phyloP scores from a whole-genome alignment of 2,888 invertebrate species.

The Autographa pulchrina region DNA sequence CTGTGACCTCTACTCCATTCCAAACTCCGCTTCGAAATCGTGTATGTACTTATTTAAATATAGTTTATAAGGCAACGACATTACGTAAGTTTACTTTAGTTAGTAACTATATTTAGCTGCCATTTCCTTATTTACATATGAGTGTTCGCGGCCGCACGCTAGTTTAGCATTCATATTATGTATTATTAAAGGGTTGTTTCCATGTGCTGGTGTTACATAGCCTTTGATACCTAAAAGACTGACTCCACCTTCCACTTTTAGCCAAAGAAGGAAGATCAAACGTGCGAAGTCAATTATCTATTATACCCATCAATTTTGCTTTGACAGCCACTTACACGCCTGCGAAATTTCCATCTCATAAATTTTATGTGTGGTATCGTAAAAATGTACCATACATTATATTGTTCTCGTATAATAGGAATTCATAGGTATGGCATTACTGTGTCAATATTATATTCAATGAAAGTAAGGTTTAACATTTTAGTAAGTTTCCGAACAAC shows the following conservation, averaged over 20 bases:
- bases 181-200: neutral
- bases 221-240: neutral
- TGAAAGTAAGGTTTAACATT: neutral
- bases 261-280: neutral
- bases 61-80: slow-evolving; percentile 51
- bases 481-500: neutral
- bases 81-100: slow-evolving; percentile 30
- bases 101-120: slow-evolving; percentile 21
- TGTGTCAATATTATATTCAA: neutral
- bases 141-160: neutral
- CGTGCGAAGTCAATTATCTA: slow-evolving; percentile 24
- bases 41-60: slow-evolving; percentile 55
- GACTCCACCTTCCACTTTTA: neutral
- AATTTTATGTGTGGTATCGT: neutral
- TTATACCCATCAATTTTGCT: slow-evolving; percentile 20
- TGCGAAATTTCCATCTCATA: slow-evolving; percentile 7
- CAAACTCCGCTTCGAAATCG: slow-evolving; percentile 52
- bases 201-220: neutral
- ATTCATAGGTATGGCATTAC: neutral
- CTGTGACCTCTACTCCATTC: slow-evolving; percentile 66
- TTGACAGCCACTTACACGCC: slow-evolving; percentile 7
- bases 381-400: neutral
- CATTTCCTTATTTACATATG: neutral
- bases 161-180: neutral
- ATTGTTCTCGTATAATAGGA: neutral